Conservation (phyloP, 2,888 invertebrate genomes). For the Scaeva pyrastri region DNA sequence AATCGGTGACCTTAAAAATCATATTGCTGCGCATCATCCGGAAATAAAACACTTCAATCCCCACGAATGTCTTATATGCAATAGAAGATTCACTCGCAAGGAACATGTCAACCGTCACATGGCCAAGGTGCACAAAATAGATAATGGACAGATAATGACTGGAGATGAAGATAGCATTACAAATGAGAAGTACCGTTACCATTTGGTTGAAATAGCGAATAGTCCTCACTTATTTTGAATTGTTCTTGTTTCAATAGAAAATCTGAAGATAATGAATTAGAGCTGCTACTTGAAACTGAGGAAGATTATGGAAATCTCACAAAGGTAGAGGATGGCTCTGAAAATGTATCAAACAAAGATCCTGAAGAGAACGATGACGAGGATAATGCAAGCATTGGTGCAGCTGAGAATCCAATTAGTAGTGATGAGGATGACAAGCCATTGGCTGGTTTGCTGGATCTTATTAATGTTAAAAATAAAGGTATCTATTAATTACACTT, state of each 20-base stretch:
- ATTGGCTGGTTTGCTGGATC: slow-evolving; percentile 60
- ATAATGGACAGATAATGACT: slow-evolving; percentile 21
- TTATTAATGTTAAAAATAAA: not conserved
- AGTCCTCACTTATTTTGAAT: not conserved
- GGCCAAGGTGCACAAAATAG: slow-evolving; percentile 82
- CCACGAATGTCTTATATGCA: slow-evolving; percentile 83
- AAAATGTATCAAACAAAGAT: slow-evolving; percentile 19
- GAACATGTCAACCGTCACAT: slow-evolving; percentile 85
- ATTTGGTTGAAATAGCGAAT: too few species aligned
- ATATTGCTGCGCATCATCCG: slow-evolving; percentile 79
- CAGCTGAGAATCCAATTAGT: slow-evolving; percentile 80
- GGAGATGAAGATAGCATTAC: not conserved
- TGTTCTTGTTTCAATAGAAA: not conserved
- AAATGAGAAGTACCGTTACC: slow-evolving; percentile 13
- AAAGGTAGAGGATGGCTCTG: slow-evolving; percentile 39
- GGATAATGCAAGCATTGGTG: slow-evolving; percentile 6
- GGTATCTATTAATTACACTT: too few species aligned
- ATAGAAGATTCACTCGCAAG: slow-evolving; percentile 84
- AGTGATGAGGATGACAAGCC: slow-evolving; percentile 79
- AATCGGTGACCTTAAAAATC: slow-evolving; percentile 84
- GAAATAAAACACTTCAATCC: slow-evolving; percentile 66
- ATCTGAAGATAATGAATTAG: slow-evolving; percentile 28
- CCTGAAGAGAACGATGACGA: slow-evolving; percentile 19
- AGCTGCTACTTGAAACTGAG: slow-evolving; percentile 77
- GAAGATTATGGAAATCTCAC: slow-evolving; percentile 65